phyloP scores from a whole-genome alignment of 2,888 invertebrate genomes.

The Julus scandinavius region DNA sequence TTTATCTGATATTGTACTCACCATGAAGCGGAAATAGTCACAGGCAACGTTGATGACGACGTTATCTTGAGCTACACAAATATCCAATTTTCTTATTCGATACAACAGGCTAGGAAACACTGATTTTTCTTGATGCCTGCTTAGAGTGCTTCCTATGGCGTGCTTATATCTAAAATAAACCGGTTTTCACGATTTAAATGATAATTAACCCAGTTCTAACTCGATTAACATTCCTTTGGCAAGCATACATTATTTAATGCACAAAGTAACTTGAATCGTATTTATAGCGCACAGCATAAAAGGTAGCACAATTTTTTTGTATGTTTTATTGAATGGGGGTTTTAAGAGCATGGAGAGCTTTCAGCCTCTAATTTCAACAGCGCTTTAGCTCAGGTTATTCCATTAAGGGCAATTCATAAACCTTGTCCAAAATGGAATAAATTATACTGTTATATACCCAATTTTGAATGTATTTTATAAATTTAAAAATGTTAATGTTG shows the following conservation, averaged over 20 bases:
- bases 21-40: not conserved
- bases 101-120: no score
- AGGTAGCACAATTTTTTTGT: not conserved
- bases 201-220: not conserved
- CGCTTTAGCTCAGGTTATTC: not conserved
- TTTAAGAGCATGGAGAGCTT: not conserved
- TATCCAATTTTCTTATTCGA: not conserved
- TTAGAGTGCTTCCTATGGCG: no score
- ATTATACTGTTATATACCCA: no score
- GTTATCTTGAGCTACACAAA: not conserved
- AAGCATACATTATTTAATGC: not conserved
- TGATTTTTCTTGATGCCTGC: no score
- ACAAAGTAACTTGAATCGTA: no score
- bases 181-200: not conserved
- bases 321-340: no score
- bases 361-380: not conserved
- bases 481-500: no score
- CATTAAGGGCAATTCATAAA: not conserved
- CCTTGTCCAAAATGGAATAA: not conserved
- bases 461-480: no score
- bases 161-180: no score
- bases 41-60: not conserved
- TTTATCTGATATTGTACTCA: not conserved
- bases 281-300: not conserved
- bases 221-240: not conserved